Percentiles rank a stretch among this genome's conserved stretches.
These are phyloP conservation scores for Nemurella pictetii DNA, from an alignment of 2,888 invertebrate species.

Conservation along the genomic window DNA sequence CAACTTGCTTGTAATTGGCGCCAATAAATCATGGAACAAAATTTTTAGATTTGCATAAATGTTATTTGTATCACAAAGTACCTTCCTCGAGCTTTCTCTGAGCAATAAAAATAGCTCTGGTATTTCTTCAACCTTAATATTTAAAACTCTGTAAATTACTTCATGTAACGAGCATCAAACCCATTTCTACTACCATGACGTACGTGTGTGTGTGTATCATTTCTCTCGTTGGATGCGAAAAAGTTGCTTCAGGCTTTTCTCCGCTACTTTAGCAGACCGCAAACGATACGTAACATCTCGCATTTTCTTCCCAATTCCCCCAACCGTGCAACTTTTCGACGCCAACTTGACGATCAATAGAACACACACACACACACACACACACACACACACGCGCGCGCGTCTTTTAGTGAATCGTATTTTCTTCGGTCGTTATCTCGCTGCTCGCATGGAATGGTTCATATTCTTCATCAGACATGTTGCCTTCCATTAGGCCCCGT, in stretches of 20 bases:
- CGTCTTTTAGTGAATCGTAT: neutral
- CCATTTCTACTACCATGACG: no score
- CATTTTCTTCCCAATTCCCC: neutral
- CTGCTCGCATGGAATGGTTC: neutral
- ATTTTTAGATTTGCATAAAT: neutral
- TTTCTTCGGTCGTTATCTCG: neutral
- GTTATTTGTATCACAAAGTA: neutral
- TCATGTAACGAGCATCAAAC: no score
- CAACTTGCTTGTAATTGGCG: neutral
- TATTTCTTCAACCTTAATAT: no score
- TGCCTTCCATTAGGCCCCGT: neutral
- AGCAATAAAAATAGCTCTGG: no score
- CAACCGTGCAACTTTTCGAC: constrained; percentile 6
- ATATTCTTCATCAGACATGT: neutral
- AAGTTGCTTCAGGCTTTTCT: neutral
- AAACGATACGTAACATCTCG: neutral
- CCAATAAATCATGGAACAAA: neutral
- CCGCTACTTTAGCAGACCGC: neutral
- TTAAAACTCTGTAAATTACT: neutral
- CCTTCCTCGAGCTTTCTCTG: no score
- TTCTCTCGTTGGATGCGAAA: neutral
- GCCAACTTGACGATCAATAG: constrained; percentile 10
- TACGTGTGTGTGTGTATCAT: no score
- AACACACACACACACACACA: no score
- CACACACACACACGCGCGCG: no score